Percentiles rank a stretch among this genome's conserved stretches.
phyloP scores from a whole-genome alignment of 2,797 vertebrate species.

The Pantherophis alleghaniensis region DNA sequence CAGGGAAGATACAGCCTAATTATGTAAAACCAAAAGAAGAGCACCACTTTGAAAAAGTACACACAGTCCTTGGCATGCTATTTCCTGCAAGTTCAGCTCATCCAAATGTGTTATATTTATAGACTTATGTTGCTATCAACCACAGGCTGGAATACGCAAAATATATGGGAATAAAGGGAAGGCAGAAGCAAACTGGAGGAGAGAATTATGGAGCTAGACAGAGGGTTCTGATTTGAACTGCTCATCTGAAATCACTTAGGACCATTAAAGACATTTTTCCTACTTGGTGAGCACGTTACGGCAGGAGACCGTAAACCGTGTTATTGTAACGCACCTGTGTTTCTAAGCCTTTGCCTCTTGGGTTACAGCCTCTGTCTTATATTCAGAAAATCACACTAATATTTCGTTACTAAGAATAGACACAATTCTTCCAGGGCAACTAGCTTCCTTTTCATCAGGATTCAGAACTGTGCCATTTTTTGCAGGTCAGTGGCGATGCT shows the following conservation, averaged over 20 bases:
- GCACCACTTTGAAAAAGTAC: slow-evolving; percentile 33
- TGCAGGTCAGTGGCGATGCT: background rate
- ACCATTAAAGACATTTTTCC: background rate
- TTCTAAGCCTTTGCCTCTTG: background rate
- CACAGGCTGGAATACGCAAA: background rate
- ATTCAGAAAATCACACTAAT: background rate
- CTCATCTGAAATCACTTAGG: slow-evolving; percentile 40
- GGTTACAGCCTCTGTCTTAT: background rate
- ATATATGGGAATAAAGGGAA: background rate
- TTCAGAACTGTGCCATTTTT: background rate
- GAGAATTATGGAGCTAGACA: slow-evolving; percentile 41
- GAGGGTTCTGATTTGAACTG: slow-evolving; percentile 34
- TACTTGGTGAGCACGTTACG: background rate
- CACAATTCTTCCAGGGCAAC: background rate
- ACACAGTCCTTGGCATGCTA: slow-evolving; percentile 42
- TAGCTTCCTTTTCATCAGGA: background rate
- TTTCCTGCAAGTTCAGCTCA: slow-evolving; percentile 46
- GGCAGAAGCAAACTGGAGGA: slow-evolving; percentile 11
- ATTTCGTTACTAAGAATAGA: background rate
- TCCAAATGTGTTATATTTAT: slow-evolving; percentile 34
- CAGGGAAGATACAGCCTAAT: slow-evolving; percentile 51
- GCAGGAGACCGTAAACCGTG: accelerated
- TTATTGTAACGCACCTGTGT: background rate
- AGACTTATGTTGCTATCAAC: background rate
- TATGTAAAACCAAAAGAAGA: slow-evolving; percentile 52